phyloP scores from a whole-genome alignment of 1,140 invertebrate genomes.

The Contarinia nasturtii region DNA sequence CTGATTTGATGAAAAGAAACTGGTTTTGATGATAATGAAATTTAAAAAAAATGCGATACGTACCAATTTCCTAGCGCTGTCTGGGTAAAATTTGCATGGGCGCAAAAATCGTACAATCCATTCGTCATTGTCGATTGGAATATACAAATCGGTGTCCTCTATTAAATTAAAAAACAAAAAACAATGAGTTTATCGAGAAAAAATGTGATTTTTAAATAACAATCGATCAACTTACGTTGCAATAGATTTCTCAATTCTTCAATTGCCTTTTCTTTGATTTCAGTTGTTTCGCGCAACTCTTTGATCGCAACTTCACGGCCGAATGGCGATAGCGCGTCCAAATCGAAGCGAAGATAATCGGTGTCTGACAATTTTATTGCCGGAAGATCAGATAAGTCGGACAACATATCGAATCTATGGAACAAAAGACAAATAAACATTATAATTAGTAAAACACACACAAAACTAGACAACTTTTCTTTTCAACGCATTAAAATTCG shows the following conservation, averaged over 20 bases:
- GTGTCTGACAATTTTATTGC: conserved; percentile 44
- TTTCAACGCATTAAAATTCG: no score
- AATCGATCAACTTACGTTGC: conserved; percentile 32
- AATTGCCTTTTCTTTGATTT: conserved; percentile 37
- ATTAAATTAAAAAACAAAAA: conserved; percentile 4
- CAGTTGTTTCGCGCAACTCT: conserved; percentile 51
- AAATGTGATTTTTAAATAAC: neutral
- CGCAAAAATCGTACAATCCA: conserved; percentile 57
- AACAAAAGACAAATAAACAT: no score
- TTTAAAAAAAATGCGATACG: conserved; percentile 14
- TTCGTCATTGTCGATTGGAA: conserved; percentile 45
- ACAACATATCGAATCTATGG: conserved; percentile 38
- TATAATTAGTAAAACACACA: no score
- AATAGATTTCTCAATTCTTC: conserved; percentile 40
- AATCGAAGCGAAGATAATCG: conserved; percentile 39
- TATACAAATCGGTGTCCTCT: conserved; percentile 49
- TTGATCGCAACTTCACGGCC: conserved; percentile 46
- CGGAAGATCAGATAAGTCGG: conserved; percentile 41
- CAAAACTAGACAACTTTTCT: no score
- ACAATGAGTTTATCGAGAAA: neutral
- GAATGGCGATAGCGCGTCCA: conserved; percentile 36
- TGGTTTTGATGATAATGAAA: no score
- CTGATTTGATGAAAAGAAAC: no score
- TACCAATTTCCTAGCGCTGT: conserved; percentile 51
- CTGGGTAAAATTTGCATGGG: conserved; percentile 63